A percentile compares a stretch with the other conserved stretches of the same genome.
Conservation (phyloP, 1,140 invertebrate species). For the Lethrus apterus region DNA sequence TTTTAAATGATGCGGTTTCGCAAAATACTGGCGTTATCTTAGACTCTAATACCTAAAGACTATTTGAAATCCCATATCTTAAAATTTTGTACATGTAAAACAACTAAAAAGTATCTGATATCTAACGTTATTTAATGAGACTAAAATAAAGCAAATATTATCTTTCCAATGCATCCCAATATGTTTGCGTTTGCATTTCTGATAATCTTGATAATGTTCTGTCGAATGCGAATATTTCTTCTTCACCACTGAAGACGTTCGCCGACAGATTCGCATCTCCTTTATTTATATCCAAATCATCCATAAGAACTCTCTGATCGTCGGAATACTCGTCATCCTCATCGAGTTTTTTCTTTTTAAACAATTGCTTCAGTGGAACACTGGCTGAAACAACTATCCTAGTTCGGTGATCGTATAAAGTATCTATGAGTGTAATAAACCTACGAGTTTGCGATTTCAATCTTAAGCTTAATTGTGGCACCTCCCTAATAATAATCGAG, state of each 20-base stretch:
- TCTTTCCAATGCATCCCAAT: slow-evolving; percentile 54
- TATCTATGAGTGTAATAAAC: slow-evolving; percentile 97
- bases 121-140: too few relatives aligned
- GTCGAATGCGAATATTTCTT: slow-evolving; percentile 95
- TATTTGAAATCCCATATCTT: too few relatives aligned
- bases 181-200: slow-evolving; percentile 92
- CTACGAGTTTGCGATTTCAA: slow-evolving; percentile 78
- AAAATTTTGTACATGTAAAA: too few relatives aligned
- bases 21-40: too few relatives aligned
- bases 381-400: slow-evolving; percentile 61
- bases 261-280: slow-evolving; percentile 58
- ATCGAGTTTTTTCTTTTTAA: slow-evolving; percentile 50
- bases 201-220: slow-evolving; percentile 84
- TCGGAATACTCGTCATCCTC: slow-evolving; percentile 52
- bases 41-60: too few relatives aligned
- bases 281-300: slow-evolving; percentile 76
- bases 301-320: slow-evolving; percentile 83
- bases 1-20: too few relatives aligned
- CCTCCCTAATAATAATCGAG: slow-evolving; percentile 84
- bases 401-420: slow-evolving; percentile 91
- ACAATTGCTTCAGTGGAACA: slow-evolving; percentile 66
- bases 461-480: slow-evolving; percentile 74
- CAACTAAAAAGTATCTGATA: too few relatives aligned
- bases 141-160: background rate
- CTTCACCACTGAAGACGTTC: slow-evolving; percentile 93